Conservation (phyloP, 1,140 invertebrate genomes). For the Micrasema longulum region DNA sequence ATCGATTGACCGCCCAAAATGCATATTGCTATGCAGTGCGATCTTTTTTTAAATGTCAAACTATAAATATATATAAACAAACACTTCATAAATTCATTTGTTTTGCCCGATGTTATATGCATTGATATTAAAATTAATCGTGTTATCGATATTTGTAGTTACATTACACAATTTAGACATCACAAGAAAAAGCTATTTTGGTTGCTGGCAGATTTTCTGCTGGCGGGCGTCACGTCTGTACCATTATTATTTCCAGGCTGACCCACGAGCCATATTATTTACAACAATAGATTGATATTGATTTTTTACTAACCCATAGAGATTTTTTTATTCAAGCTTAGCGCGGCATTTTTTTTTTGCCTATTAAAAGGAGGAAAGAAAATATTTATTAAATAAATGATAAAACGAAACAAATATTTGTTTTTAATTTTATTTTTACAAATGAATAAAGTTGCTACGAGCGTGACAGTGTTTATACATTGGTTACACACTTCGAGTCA, state of each 20-base stretch:
- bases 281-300: no score
- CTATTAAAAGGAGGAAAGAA: no score
- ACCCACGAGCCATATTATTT: slow-evolving; percentile 19
- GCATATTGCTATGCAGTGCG: neutral
- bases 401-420: no score
- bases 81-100: neutral
- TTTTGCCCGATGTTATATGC: neutral
- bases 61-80: neutral
- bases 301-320: no score
- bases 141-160: slow-evolving; percentile 14
- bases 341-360: no score
- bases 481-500: no score
- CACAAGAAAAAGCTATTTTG: slow-evolving; percentile 61
- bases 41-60: slow-evolving; percentile 3
- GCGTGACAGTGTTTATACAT: no score
- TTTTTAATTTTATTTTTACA: no score
- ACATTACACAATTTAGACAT: slow-evolving; percentile 38
- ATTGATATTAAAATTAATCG: neutral
- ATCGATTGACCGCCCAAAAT: slow-evolving; percentile 7
- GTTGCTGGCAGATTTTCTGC: slow-evolving; percentile 68
- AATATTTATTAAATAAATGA: no score
- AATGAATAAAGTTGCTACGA: no score
- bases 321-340: no score
- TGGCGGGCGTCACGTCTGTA: slow-evolving; percentile 6
- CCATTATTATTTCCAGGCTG: slow-evolving; percentile 2